Evolutionary conservation across 2,888 invertebrate genomes (phyloP).

Genomic region (Chaetoderma sp.): DNA sequence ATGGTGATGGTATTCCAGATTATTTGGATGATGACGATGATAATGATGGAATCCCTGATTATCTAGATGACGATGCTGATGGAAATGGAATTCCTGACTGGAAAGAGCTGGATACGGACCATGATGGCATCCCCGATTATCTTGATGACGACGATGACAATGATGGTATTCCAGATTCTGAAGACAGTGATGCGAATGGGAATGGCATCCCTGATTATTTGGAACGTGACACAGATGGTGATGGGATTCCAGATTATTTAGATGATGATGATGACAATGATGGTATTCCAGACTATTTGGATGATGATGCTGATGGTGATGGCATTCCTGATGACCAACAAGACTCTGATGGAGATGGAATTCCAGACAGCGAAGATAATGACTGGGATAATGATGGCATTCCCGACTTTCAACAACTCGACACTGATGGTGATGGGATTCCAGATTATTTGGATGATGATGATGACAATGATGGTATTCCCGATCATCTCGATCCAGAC

Average conservation of each 20-base stretch:
- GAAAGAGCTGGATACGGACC: conserved; percentile 37
- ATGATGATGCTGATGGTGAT: conserved; percentile 44
- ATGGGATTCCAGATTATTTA: conserved; percentile 53
- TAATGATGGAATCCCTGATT: conserved; percentile 55
- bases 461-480: conserved; percentile 33
- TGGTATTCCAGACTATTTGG: conserved; percentile 49
- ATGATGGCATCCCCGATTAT: conserved; percentile 55
- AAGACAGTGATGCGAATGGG: conserved; percentile 51
- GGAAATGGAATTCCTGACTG: conserved; percentile 56
- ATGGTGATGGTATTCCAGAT: conserved; percentile 45
- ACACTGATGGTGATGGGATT: conserved; percentile 35
- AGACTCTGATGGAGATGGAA: conserved; percentile 17
- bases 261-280: conserved; percentile 56
- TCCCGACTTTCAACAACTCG: conserved; percentile 26
- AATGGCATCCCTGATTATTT: conserved; percentile 53
- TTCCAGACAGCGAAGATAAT: conserved; percentile 35
- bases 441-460: conserved; percentile 34
- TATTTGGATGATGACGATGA: conserved; percentile 47
- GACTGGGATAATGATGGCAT: conserved; percentile 35
- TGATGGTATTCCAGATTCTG: conserved; percentile 48
- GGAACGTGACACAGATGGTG: conserved; percentile 53
- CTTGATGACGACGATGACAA: conserved; percentile 51
- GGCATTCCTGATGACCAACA: conserved; percentile 43
- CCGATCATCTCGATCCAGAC: conserved; percentile 11
- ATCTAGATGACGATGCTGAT: conserved; percentile 50